Percentiles rank a stretch among this genome's conserved stretches.
Conservation (phyloP, 2,888 invertebrate species). For the Drosophila suboccidentalis region DNA sequence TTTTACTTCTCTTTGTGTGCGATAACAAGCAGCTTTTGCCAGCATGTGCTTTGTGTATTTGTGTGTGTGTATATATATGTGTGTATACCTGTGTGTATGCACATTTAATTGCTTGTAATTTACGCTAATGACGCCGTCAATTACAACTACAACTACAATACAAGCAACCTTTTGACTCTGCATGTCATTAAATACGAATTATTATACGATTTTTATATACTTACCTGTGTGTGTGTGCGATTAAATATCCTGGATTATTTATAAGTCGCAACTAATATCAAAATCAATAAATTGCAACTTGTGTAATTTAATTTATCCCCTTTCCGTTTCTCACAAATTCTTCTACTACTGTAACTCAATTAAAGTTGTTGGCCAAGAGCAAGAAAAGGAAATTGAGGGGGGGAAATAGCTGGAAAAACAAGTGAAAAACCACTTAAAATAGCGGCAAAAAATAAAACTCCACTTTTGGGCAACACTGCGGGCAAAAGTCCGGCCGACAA, state of each 20-base stretch:
- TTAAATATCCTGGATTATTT: conserved; percentile 23
- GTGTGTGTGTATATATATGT: conserved; percentile 27
- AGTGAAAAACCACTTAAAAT: conserved; percentile 65
- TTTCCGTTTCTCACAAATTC: not conserved
- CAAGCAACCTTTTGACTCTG: conserved; percentile 25
- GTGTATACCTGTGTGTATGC: conserved; percentile 37
- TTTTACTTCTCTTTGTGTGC: conserved; percentile 1
- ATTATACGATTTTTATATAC: conserved; percentile 47
- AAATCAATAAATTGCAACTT: conserved; percentile 56
- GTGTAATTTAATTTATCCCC: conserved; percentile 42
- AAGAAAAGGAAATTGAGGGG: not conserved
- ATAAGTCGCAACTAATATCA: conserved; percentile 33
- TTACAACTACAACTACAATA: conserved; percentile 37
- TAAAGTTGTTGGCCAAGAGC: conserved; percentile 47
- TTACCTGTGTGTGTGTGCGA: conserved; percentile 11
- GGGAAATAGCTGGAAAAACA: conserved; percentile 25
- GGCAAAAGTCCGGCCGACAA: conserved; percentile 35
- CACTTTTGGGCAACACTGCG: conserved; percentile 49
- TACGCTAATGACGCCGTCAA: conserved; percentile 74
- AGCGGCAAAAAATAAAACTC: conserved; percentile 56
- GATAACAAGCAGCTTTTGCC: conserved; percentile 49
- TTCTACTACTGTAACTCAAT: conserved; percentile 44
- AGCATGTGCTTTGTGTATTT: conserved; percentile 19
- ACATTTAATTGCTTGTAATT: conserved; percentile 78
- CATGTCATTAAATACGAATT: conserved; percentile 71